Evolutionary conservation across 2,888 invertebrate genomes (phyloP), one percentile per base, ranked within the genome.

Genomic region (Tanytarsus gracilentus): DNA sequence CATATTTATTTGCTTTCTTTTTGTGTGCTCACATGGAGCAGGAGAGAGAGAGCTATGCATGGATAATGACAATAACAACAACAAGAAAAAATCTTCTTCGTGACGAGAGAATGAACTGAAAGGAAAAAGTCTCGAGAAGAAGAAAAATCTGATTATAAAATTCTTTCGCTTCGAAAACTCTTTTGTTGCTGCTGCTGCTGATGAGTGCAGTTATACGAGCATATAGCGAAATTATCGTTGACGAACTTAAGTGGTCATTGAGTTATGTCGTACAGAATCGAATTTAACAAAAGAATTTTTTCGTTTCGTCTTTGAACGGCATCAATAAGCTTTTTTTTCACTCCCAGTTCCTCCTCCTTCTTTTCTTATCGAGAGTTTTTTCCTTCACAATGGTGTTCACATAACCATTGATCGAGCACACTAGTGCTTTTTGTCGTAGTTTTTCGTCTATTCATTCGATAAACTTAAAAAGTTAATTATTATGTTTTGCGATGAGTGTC

Each of bases 131-230:
- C 11, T 23, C 21, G 23, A 44, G 23, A 11, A 40, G 16, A 21
- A 50, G n/a, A 51, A 51, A 51, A 51, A 30, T 30, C 25, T 55
- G 55, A 55, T 55, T 55, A 55, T 55, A 40, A 53, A 53, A 53
- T 53, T 53, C 40, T 55, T 40, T 40, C 16, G 7, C 49, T 25
- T 8, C 7, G 16, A 21, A 21, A 14, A n/a, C 5, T 51, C 18
- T 9, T 51, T 27, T 25, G 26, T 44, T 44, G 18, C 21, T 49
- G 49, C 16, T 36, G 36, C 14, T 36, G 36, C 16, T 36, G 5
- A 14, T 33, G 14, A 39, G 11, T n/a, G 18, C n/a, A 39, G 39
- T 39, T n/a, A n/a, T n/a, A n/a, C n/a, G 33, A 23, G 23, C 3
- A 51, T 14, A 51, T 21, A 11, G 29, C 26, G 53, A 36, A 53